phyloP scores from a whole-genome alignment of 2,797 vertebrate genomes.

The Merluccius polli region DNA sequence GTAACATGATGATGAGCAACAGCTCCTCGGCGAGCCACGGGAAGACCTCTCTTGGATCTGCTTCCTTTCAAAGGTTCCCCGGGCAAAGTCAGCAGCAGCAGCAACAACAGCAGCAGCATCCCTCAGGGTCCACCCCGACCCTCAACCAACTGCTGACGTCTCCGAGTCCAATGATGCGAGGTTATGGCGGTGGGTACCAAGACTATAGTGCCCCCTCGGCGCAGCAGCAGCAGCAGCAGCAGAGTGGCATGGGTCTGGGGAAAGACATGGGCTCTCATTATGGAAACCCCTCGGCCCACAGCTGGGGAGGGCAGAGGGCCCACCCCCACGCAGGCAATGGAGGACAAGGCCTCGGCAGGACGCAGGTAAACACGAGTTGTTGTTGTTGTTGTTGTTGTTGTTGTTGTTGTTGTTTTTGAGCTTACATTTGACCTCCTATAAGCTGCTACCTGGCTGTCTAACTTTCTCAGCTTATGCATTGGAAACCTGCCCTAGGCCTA shows the following conservation, averaged over 20 bases:
- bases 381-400: too few relatives aligned
- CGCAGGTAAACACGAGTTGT: constrained; percentile 76
- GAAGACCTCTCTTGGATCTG: constrained; percentile 72
- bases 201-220: constrained; percentile 78
- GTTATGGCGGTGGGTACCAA: constrained; percentile 83
- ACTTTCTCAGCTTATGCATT: too few relatives aligned
- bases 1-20: constrained; percentile 76
- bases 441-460: too few relatives aligned
- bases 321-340: constrained; percentile 81
- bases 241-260: constrained; percentile 75
- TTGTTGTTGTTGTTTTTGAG: too few relatives aligned
- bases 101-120: constrained; percentile 78
- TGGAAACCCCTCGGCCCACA: constrained; percentile 75
- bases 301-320: constrained; percentile 86
- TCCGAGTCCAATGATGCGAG: constrained; percentile 92
- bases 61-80: constrained; percentile 84
- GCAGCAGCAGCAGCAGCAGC: constrained; percentile 50
- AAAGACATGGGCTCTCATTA: constrained; percentile 86
- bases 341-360: constrained; percentile 75
- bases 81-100: constrained; percentile 69
- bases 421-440: too few relatives aligned
- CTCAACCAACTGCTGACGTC: constrained; percentile 92
- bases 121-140: constrained; percentile 89
- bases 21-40: constrained; percentile 73
- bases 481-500: too few relatives aligned